These are phyloP conservation scores for Drosophila ambigua DNA, from an alignment of 1,140 invertebrate species.

Conservation along the genomic window DNA sequence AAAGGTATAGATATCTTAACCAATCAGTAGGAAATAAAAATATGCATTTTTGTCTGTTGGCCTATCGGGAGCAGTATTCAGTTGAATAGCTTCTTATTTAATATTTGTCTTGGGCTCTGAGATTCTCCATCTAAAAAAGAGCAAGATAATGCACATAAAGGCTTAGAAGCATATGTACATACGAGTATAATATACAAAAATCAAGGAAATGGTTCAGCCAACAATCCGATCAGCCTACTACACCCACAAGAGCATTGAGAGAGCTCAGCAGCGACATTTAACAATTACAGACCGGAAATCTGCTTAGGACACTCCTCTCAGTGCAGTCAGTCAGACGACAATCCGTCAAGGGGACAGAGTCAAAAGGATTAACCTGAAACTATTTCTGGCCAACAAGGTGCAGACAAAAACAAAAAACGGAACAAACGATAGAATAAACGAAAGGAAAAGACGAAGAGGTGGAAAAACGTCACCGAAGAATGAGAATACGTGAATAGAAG, in stretches of 20 bases:
- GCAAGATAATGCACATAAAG: background rate
- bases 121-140: background rate
- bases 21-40: no score
- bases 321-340: slow-evolving; percentile 57
- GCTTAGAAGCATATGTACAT: no score
- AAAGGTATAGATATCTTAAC: no score
- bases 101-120: no score
- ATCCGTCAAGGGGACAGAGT: slow-evolving; percentile 69
- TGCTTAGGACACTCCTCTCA: slow-evolving; percentile 60
- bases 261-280: slow-evolving; percentile 42
- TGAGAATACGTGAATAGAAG: slow-evolving; percentile 71
- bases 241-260: slow-evolving; percentile 58
- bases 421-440: slow-evolving; percentile 13
- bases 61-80: no score
- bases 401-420: slow-evolving; percentile 26
- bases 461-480: slow-evolving; percentile 55
- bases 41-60: no score
- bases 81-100: no score
- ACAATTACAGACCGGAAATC: slow-evolving; percentile 81
- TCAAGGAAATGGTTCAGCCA: background rate
- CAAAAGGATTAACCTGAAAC: slow-evolving; percentile 75
- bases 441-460: slow-evolving; percentile 4
- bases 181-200: background rate
- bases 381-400: slow-evolving; percentile 57
- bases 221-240: slow-evolving; percentile 52